These are phyloP conservation scores for Pseudomyrmex flavicornis DNA, from an alignment of 1,140 invertebrate species.

Conservation along the genomic window DNA sequence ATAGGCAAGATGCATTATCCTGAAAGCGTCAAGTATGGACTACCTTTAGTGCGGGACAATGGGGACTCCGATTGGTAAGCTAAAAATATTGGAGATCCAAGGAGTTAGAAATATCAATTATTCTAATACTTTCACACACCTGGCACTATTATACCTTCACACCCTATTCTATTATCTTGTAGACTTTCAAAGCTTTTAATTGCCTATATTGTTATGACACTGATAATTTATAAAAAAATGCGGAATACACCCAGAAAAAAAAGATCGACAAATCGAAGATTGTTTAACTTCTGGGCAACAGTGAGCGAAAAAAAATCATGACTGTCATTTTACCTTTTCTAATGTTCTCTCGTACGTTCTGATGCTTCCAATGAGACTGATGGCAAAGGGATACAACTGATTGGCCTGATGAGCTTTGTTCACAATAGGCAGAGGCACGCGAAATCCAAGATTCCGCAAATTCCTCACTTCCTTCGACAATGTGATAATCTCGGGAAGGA, in stretches of 20 bases:
- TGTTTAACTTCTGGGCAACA: conserved; percentile 31
- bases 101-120: conserved; percentile 77
- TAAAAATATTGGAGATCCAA: conserved; percentile 82
- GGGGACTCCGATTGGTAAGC: conserved; percentile 84
- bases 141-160: conserved; percentile 71
- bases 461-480: conserved; percentile 99
- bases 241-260: conserved; percentile 80
- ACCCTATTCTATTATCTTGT: conserved; percentile 68
- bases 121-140: conserved; percentile 67
- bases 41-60: conserved; percentile 83
- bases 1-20: conserved; percentile 78
- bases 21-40: conserved; percentile 77
- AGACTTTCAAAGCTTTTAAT: conserved; percentile 56
- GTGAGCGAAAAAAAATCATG: background rate
- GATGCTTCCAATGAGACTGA: conserved; percentile 99
- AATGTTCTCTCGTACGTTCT: conserved; percentile 98
- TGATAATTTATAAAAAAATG: conserved; percentile 49
- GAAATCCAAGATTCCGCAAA: conserved; percentile 97
- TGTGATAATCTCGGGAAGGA: conserved; percentile 98
- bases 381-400: conserved; percentile 99
- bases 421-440: conserved; percentile 98
- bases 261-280: conserved; percentile 78
- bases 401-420: conserved; percentile 99
- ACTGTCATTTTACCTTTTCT: conserved; percentile 92
- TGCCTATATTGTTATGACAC: conserved; percentile 40